Percentiles rank a stretch among this genome's conserved stretches.
phyloP scores from a whole-genome alignment of 2,888 invertebrate species.

The Pyrrhia umbra region DNA sequence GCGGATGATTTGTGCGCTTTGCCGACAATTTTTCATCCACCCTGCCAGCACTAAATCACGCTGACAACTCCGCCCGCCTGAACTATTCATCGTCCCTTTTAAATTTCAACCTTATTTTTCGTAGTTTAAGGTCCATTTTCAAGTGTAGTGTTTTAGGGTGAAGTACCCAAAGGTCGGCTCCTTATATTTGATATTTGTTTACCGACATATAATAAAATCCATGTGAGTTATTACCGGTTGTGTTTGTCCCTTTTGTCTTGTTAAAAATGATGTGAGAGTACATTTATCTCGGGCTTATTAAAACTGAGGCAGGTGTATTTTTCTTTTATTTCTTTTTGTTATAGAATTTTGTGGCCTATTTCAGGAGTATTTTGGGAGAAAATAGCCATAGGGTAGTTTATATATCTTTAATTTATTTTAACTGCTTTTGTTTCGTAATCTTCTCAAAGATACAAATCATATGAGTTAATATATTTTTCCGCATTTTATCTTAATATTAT shows the following conservation, averaged over 20 bases:
- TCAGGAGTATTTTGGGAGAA: neutral
- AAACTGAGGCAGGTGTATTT: slow-evolving; percentile 20
- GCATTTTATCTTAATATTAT: neutral
- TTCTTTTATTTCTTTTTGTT: neutral
- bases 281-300: slow-evolving; percentile 54
- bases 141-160: slow-evolving; percentile 30
- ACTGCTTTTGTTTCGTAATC: neutral
- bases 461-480: neutral
- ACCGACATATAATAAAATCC: slow-evolving; percentile 59
- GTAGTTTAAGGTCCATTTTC: slow-evolving; percentile 17
- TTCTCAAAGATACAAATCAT: neutral
- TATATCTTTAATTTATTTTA: neutral
- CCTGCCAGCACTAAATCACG: slow-evolving; percentile 73
- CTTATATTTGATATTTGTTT: slow-evolving; percentile 66
- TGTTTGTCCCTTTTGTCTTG: slow-evolving; percentile 53
- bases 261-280: slow-evolving; percentile 54
- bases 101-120: slow-evolving; percentile 32
- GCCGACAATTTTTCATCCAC: slow-evolving; percentile 75
- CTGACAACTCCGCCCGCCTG: slow-evolving; percentile 64
- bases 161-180: slow-evolving; percentile 50
- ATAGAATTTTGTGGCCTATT: neutral
- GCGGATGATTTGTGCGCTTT: slow-evolving; percentile 72
- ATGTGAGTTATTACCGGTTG: slow-evolving; percentile 58
- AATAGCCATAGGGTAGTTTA: too few relatives aligned
- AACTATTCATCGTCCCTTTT: slow-evolving; percentile 42